Percentiles rank a stretch among this genome's conserved stretches.
Conservation (phyloP, 2,888 invertebrate genomes). For the Pammene fasciana region DNA sequence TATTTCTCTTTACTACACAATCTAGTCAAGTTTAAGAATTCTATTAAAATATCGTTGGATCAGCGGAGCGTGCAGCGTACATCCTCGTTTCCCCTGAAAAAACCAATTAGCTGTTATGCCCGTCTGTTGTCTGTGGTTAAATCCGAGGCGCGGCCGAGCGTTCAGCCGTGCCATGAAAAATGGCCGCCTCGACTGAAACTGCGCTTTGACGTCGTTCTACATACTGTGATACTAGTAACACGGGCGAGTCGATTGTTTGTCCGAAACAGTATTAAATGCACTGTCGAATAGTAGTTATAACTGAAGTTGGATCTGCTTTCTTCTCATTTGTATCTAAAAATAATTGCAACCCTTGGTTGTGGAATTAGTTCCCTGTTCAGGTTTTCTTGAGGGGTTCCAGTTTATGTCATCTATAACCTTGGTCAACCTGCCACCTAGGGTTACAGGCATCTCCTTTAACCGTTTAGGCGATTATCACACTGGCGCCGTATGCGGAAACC, state of each 20-base stretch:
- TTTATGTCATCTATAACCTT: too few relatives aligned
- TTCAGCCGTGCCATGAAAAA: constrained; percentile 80
- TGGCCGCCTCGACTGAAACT: constrained; percentile 52
- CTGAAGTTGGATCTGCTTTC: not conserved
- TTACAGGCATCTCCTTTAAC: too few relatives aligned
- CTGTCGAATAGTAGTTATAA: not conserved
- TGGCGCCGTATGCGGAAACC: too few relatives aligned
- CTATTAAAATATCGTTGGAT: constrained; percentile 36
- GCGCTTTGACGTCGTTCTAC: not conserved
- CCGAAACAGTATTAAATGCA: not conserved
- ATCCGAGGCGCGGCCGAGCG: constrained; percentile 61
- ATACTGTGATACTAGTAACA: not conserved
- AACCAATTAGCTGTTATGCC: constrained; percentile 79
- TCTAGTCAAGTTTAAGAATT: constrained; percentile 24
- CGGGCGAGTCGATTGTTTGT: not conserved
- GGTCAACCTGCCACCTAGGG: too few relatives aligned
- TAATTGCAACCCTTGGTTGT: not conserved
- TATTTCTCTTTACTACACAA: not conserved
- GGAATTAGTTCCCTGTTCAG: too few relatives aligned
- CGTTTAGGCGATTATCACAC: too few relatives aligned
- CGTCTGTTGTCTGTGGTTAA: constrained; percentile 29
- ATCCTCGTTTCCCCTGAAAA: constrained; percentile 59
- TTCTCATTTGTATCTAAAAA: not conserved
- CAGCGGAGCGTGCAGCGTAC: constrained; percentile 45
- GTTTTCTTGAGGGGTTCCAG: too few relatives aligned